Percentiles rank a stretch among this genome's conserved stretches.
phyloP scores from a whole-genome alignment of 2,797 vertebrate species.

The Phalanger gymnotis region DNA sequence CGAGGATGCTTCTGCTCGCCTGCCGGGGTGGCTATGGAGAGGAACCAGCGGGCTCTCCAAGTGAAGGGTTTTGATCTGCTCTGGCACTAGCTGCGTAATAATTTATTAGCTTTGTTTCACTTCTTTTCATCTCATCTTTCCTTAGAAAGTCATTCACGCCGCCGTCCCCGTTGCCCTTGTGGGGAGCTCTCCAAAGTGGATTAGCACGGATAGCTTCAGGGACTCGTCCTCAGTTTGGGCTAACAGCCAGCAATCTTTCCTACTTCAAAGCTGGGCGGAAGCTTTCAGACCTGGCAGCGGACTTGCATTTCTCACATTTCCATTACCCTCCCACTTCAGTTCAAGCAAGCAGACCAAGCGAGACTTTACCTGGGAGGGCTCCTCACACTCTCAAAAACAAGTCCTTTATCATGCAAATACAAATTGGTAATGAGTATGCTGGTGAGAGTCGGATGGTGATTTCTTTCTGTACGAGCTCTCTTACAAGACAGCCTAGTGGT shows the following conservation, averaged over 20 bases:
- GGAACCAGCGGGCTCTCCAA: neutral
- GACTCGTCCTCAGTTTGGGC: neutral
- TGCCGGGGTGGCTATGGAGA: neutral
- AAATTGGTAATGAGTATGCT: neutral
- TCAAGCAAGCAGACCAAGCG: neutral
- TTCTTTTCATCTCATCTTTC: constrained; percentile 5
- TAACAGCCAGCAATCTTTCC: neutral
- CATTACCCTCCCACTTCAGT: neutral
- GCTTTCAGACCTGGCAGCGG: neutral
- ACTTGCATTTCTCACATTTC: neutral
- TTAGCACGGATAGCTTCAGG: neutral
- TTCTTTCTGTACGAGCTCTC: neutral
- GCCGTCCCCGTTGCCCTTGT: neutral
- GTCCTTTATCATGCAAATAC: neutral
- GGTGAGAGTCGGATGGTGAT: neutral
- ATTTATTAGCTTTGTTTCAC: neutral
- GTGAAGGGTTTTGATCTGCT: neutral
- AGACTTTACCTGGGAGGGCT: neutral
- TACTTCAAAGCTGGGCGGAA: neutral
- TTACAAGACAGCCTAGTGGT: neutral
- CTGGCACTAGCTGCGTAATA: neutral
- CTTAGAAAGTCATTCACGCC: neutral
- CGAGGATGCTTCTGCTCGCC: neutral
- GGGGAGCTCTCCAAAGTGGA: neutral
- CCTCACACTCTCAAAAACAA: neutral